Conservation (phyloP, 2,888 invertebrate genomes). For the Sesia bembeciformis region DNA sequence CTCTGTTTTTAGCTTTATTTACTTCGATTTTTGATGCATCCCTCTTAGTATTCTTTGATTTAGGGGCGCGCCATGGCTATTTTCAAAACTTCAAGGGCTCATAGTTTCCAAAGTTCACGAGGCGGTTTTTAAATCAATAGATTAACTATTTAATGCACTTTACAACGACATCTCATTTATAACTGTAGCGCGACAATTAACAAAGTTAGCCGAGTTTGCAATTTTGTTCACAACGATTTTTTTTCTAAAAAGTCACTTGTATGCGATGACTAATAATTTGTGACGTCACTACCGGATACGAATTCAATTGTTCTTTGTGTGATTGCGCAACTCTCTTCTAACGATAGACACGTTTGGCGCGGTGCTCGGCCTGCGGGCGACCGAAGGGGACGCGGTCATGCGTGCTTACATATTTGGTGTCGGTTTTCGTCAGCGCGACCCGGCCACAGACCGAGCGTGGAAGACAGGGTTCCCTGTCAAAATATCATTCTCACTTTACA, state of each 20-base stretch:
- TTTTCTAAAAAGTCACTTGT: background rate
- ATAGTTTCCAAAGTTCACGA: background rate
- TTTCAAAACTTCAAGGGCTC: background rate
- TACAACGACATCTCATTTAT: no score
- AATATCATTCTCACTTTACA: no score
- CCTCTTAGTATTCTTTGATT: background rate
- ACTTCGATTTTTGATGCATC: background rate
- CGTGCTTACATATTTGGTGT: slow-evolving; percentile 8
- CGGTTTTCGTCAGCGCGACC: no score
- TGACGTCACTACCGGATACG: background rate
- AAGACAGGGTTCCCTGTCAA: no score
- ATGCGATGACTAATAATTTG: background rate
- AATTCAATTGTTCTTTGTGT: background rate
- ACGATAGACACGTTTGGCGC: background rate
- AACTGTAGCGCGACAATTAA: no score
- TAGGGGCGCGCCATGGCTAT: background rate
- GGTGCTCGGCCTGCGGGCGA: background rate
- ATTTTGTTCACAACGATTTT: background rate
- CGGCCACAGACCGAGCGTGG: no score
- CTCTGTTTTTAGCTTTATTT: background rate
- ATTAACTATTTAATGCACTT: background rate
- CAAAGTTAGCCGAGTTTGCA: background rate
- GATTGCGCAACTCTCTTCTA: background rate
- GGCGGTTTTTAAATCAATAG: background rate
- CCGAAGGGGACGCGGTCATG: slow-evolving; percentile 2